Percentiles rank a stretch among this genome's conserved stretches.
These are phyloP conservation scores for Urocolius indicus DNA, from an alignment of 2,113 vertebrate genomes.

Conservation along the genomic window DNA sequence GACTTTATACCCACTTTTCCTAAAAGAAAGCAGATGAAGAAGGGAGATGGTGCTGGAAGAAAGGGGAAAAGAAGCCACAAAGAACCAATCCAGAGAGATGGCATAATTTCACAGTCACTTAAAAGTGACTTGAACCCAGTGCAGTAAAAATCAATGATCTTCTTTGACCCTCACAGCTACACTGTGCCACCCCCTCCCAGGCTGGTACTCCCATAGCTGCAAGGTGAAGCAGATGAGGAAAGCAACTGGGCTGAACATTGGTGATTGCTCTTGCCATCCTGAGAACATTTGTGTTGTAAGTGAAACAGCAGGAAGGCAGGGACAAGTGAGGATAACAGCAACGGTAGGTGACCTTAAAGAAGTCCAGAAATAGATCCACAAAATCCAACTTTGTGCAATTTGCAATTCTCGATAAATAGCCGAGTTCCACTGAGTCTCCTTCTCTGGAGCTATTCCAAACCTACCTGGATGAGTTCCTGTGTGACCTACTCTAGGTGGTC, in stretches of 20 bases:
- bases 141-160: neutral
- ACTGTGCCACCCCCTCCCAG: no score
- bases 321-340: neutral
- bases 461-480: no score
- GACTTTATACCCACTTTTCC: neutral
- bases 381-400: neutral
- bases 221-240: neutral
- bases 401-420: neutral
- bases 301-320: neutral
- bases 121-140: neutral
- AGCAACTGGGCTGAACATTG: fast-evolving
- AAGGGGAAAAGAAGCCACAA: neutral
- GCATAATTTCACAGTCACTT: neutral
- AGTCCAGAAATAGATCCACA: neutral
- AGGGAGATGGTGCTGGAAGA: neutral
- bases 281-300: neutral
- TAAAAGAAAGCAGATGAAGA: neutral
- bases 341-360: neutral
- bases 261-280: neutral
- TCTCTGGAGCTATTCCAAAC: no score
- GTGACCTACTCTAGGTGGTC: no score
- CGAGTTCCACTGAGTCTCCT: no score
- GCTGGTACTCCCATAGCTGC: fast-evolving
- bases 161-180: neutral
- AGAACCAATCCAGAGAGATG: neutral